Percentiles rank a stretch among this genome's conserved stretches.
Conservation (phyloP, 2,113 vertebrate species). For the Diphyllodes magnificus region DNA sequence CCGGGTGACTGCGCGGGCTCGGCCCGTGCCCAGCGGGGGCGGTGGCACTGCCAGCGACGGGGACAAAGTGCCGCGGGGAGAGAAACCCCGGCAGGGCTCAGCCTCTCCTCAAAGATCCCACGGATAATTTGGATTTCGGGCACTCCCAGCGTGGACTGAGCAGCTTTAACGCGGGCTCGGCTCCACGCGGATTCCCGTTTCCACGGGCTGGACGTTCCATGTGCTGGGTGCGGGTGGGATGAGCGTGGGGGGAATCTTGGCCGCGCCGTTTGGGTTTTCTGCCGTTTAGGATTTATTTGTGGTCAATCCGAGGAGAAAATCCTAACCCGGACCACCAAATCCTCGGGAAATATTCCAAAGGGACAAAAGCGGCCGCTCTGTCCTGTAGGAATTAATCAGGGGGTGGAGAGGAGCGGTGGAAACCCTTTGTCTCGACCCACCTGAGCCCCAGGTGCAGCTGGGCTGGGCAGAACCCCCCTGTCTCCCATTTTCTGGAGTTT, state of each 20-base stretch:
- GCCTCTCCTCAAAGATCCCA: rapidly evolving
- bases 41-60: neutral
- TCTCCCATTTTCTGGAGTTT: neutral
- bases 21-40: neutral
- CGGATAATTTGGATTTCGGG: neutral
- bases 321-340: neutral
- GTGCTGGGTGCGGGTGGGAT: rapidly evolving
- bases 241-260: rapidly evolving
- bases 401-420: neutral
- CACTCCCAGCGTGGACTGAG: rapidly evolving
- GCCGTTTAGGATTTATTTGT: neutral
- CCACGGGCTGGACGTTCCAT: rapidly evolving
- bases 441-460: neutral
- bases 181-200: neutral
- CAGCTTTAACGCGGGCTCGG: neutral
- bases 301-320: neutral
- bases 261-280: rapidly evolving
- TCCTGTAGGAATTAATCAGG: neutral
- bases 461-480: neutral
- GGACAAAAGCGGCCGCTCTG: neutral
- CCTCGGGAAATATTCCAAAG: neutral
- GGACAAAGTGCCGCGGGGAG: rapidly evolving
- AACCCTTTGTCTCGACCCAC: neutral
- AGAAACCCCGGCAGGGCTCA: neutral
- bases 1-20: neutral